A percentile compares a stretch with the other conserved stretches of the same genome.
Evolutionary conservation across 92 coral and sea anemone genomes (phyloP).

Genomic region (Zoanthus sociatus): DNA sequence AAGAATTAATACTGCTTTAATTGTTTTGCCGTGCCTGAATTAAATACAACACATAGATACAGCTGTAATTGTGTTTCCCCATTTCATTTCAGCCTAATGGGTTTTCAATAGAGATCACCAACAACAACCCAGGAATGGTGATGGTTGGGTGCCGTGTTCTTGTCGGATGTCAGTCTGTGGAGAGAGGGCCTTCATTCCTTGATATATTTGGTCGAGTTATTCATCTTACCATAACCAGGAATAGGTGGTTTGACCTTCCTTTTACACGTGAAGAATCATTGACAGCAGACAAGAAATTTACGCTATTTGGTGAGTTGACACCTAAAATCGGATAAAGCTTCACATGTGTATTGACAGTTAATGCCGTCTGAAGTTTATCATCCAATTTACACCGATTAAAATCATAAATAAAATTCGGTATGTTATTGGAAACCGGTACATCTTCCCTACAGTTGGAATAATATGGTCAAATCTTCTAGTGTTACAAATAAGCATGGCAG

Average conservation of each 20-base stretch:
- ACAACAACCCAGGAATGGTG: slow-evolving; percentile 91
- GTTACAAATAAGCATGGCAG: too few relatives aligned
- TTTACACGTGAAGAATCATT: slow-evolving; percentile 95
- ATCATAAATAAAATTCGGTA: too few relatives aligned
- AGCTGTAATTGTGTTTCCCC: background rate
- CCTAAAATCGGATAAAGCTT: too few relatives aligned
- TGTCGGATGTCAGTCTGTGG: slow-evolving; percentile 94
- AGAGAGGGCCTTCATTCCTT: slow-evolving; percentile 91
- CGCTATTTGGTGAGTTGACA: slow-evolving; percentile 77
- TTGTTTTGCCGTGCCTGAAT: background rate
- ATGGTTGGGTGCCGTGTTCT: slow-evolving; percentile 92
- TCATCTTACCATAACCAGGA: slow-evolving; percentile 83
- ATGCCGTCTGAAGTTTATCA: too few relatives aligned
- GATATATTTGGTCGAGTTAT: slow-evolving; percentile 94
- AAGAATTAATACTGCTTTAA: background rate
- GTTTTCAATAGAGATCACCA: slow-evolving; percentile 90
- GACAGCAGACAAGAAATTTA: slow-evolving; percentile 92
- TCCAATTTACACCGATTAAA: too few relatives aligned
- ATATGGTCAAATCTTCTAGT: too few relatives aligned
- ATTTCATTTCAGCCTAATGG: slow-evolving; percentile 89
- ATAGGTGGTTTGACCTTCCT: slow-evolving; percentile 96
- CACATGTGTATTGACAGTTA: too few relatives aligned
- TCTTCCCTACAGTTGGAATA: too few relatives aligned
- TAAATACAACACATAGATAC: background rate
- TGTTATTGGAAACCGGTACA: too few relatives aligned